Conservation (phyloP, 92 coral and sea anemone genomes). For the Porites cylindrica region DNA sequence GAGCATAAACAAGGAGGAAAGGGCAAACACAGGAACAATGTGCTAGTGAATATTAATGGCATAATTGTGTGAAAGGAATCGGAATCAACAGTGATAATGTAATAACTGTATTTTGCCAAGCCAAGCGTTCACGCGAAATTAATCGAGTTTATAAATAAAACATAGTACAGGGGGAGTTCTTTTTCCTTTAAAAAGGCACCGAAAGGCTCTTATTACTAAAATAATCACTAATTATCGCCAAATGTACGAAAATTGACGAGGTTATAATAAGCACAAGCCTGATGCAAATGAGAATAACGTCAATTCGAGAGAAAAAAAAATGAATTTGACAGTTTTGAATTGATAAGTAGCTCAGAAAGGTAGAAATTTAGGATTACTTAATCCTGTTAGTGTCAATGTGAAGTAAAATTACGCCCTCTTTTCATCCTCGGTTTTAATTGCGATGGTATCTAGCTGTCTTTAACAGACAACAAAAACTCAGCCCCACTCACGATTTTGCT, state of each 20-base stretch:
- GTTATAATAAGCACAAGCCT: constrained; percentile 21
- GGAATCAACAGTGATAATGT: constrained; percentile 70
- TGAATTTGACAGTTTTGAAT: constrained; percentile 9
- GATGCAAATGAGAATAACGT: constrained; percentile 25
- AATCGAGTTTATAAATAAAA: constrained; percentile 51
- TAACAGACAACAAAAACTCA: not conserved
- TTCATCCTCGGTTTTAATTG: constrained; percentile 6
- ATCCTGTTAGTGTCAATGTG: not conserved
- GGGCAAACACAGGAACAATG: constrained; percentile 77
- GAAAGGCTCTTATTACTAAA: constrained; percentile 37
- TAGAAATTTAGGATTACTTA: constrained; percentile 24
- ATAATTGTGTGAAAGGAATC: constrained; percentile 76
- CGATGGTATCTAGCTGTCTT: not conserved
- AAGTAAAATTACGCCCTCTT: constrained; percentile 3
- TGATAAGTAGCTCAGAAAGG: constrained; percentile 12
- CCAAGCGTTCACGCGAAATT: constrained; percentile 67
- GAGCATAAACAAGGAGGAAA: constrained; percentile 75
- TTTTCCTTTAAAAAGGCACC: constrained; percentile 31
- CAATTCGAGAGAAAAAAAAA: constrained; percentile 3
- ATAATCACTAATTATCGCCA: constrained; percentile 28
- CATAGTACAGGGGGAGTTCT: constrained; percentile 38
- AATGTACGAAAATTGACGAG: constrained; percentile 39
- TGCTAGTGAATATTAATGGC: constrained; percentile 76
- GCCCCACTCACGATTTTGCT: not conserved
- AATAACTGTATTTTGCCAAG: constrained; percentile 67